phyloP scores from a whole-genome alignment of 2,888 invertebrate species.

The Chalcis sispes region DNA sequence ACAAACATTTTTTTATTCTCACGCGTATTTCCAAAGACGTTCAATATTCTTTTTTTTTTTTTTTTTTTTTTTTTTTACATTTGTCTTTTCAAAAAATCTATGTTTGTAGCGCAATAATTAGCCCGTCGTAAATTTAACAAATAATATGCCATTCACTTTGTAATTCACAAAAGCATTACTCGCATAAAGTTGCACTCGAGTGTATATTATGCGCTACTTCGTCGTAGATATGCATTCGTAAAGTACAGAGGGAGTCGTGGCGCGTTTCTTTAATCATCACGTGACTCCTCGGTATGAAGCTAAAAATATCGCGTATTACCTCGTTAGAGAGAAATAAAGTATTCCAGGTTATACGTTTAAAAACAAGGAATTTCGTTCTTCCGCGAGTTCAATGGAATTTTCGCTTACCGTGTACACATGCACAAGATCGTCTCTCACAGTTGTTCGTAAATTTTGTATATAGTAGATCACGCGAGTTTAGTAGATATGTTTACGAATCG shows the following conservation, averaged over 20 bases:
- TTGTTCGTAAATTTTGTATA: not conserved
- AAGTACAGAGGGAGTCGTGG: not conserved
- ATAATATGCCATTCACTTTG: no score
- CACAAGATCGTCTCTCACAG: not conserved
- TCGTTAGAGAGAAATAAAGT: constrained; percentile 41
- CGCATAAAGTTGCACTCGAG: no score
- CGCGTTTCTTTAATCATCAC: constrained; percentile 29
- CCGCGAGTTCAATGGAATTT: constrained; percentile 13
- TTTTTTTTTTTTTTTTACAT: no score
- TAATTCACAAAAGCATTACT: no score
- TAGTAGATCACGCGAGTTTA: constrained; percentile 20
- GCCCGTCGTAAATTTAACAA: no score
- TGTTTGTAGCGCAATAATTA: no score
- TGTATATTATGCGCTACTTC: no score
- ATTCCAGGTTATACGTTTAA: constrained; percentile 43
- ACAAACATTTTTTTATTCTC: no score
- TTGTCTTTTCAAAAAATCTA: no score
- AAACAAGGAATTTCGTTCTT: constrained; percentile 25
- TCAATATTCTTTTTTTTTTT: no score
- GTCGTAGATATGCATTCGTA: no score
- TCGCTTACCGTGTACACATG: not conserved
- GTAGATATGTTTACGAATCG: constrained; percentile 30
- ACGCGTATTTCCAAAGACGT: no score
- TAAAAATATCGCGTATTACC: constrained; percentile 42
- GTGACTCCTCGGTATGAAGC: constrained; percentile 33